Evolutionary conservation across 2,888 invertebrate genomes (phyloP), one percentile per base, ranked within the genome.

Genomic region (Myopa testacea): DNA sequence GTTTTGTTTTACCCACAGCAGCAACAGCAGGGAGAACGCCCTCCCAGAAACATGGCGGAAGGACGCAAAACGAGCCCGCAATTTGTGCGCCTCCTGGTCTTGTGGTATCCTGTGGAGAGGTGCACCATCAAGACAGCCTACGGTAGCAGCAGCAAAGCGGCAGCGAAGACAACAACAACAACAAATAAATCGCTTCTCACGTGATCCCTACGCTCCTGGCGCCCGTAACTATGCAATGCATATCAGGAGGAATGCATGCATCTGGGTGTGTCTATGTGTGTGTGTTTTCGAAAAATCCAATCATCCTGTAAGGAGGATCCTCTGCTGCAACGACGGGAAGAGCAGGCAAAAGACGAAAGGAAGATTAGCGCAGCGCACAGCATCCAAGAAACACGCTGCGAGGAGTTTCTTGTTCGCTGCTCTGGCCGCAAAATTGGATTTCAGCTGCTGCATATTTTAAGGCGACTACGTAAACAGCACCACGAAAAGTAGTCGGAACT

Each of bases 361-460:
- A 7, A 63, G 12, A 63, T 14, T 26, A 63, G 37, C 26, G 12
- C 5, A 63, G 4, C 37, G 63, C 63, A 63, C 63, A 63, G 69
- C 45, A 69, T 45, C 40, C 50, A 69, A 69, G 58, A n/a, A 55
- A n/a, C 16, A 68, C 68, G 68, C 45, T 37, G 71, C 45, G 40
- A 7, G 45, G 14, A 62, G 60, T n/a, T 37, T 7, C 60, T 58
- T 69, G 16, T 19, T 55, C 58, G 40, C 40, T 37, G 62, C 55
- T 50, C 69, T 37, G 62, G 26, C 58, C 52, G 70, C 69, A 76
- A 76, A 76, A 76, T 76, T 70, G 62, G 45, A 76, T 76, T 75
- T 76, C 37, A 76, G 45, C 76, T 37, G 69, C 60, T 76, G 76
- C 70, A 70, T 70, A 70, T 76, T 70, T 76, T 76, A 60, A 10